Percentiles rank a stretch among this genome's conserved stretches.
Evolutionary conservation across 1,140 invertebrate species (phyloP).

Genomic region (Ectropis grisescens): DNA sequence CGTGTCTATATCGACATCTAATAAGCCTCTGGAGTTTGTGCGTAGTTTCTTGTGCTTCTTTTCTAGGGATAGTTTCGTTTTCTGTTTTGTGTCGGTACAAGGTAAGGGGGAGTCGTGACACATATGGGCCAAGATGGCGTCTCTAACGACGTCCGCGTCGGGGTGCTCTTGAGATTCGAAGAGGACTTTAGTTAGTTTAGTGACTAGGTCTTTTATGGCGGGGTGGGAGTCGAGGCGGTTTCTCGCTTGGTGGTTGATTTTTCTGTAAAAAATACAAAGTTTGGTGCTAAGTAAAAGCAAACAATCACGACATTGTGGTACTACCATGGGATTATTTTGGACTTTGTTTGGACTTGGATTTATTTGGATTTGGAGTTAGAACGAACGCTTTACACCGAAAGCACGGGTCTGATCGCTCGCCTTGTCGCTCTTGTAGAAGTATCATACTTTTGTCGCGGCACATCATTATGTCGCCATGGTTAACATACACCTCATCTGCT

Average conservation of each 20-base stretch:
- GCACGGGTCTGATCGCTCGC: no score
- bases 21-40: slow-evolving; percentile 26
- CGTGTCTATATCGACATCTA: slow-evolving; percentile 50
- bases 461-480: no score
- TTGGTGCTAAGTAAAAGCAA: neutral
- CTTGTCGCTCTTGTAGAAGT: no score
- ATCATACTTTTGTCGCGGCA: no score
- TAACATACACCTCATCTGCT: no score
- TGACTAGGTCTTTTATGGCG: slow-evolving; percentile 76
- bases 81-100: slow-evolving; percentile 68
- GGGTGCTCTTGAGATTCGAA: slow-evolving; percentile 76
- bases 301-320: neutral
- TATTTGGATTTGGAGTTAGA: no score
- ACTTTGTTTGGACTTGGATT: no score
- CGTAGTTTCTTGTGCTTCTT: slow-evolving; percentile 29
- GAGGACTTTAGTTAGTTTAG: slow-evolving; percentile 72
- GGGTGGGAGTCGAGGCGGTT: slow-evolving; percentile 76
- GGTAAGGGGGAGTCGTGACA: slow-evolving; percentile 87
- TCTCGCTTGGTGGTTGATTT: slow-evolving; percentile 44
- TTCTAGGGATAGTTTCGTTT: slow-evolving; percentile 22
- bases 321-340: no score
- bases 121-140: slow-evolving; percentile 84
- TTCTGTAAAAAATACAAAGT: slow-evolving; percentile 28
- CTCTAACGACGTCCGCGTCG: slow-evolving; percentile 80
- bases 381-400: no score